Percentiles rank a stretch among this genome's conserved stretches.
phyloP scores from a whole-genome alignment of 2,888 invertebrate genomes.

The Dicranocentrus wangi region DNA sequence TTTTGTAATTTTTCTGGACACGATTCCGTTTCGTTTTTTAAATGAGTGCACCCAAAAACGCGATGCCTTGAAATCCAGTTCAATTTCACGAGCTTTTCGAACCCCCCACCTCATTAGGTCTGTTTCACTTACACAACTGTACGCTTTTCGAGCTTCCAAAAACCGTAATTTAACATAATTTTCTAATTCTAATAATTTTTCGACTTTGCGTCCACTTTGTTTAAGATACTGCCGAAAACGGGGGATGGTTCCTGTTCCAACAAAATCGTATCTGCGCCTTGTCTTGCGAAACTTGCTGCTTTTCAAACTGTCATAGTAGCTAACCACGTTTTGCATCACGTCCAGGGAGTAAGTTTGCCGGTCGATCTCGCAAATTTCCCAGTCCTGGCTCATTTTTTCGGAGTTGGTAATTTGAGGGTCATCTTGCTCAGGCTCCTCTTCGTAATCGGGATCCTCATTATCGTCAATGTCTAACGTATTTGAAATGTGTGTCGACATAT shows the following conservation, averaged over 20 bases:
- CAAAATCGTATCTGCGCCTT: neutral
- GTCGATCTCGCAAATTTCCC: neutral
- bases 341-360: neutral
- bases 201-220: too few relatives aligned
- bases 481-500: neutral
- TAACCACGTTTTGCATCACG: neutral
- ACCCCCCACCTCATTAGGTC: too few relatives aligned
- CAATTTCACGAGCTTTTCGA: neutral
- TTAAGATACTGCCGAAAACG: too few relatives aligned
- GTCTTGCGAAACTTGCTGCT: slow-evolving; percentile 13
- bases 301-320: slow-evolving; percentile 19
- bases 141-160: too few relatives aligned
- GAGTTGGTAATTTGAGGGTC: neutral
- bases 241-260: neutral
- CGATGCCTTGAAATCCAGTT: slow-evolving; percentile 9
- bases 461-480: neutral
- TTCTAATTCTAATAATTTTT: too few relatives aligned
- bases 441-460: neutral
- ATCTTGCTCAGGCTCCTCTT: neutral
- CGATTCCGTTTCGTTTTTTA: slow-evolving; percentile 24
- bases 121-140: too few relatives aligned
- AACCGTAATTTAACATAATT: too few relatives aligned
- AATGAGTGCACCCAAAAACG: neutral
- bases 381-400: slow-evolving; percentile 16
- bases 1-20: slow-evolving; percentile 37